Percentiles rank a stretch among this genome's conserved stretches.
phyloP scores from a whole-genome alignment of 2,888 invertebrate genomes.

The Tolmerus cingulatus region DNA sequence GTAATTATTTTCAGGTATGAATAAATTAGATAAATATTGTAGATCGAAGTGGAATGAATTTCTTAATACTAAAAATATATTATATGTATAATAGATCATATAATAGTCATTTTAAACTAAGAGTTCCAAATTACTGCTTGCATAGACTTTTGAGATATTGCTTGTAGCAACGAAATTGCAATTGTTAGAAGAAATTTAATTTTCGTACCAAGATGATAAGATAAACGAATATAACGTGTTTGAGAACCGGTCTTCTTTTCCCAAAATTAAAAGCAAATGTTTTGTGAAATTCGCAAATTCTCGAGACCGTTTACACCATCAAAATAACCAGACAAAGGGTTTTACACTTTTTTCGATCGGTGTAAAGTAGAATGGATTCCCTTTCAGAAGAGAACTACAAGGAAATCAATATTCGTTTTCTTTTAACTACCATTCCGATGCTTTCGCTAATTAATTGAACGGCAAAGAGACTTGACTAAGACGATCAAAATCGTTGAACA shows the following conservation, averaged over 20 bases:
- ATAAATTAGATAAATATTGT: too few species aligned
- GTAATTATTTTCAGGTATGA: too few species aligned
- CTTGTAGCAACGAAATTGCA: background rate
- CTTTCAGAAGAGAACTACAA: background rate
- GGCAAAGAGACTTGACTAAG: background rate
- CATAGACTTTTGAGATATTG: too few species aligned
- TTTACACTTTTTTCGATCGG: background rate
- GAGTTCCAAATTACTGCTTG: too few species aligned
- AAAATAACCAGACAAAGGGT: background rate
- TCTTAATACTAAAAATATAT: too few species aligned
- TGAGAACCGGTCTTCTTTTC: background rate
- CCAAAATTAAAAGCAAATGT: background rate
- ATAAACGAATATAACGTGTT: background rate
- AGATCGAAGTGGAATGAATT: too few species aligned
- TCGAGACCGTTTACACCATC: background rate
- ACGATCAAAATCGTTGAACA: background rate
- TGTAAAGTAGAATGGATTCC: background rate
- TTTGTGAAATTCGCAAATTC: background rate
- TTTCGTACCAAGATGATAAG: background rate
- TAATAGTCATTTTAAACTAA: too few species aligned
- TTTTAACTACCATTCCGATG: background rate
- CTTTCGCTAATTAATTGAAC: background rate
- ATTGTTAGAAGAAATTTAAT: background rate
- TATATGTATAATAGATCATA: too few species aligned
- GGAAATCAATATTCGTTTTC: background rate